These are phyloP conservation scores for Microctonus hyperodae DNA, from an alignment of 2,888 invertebrate species.

Conservation along the genomic window DNA sequence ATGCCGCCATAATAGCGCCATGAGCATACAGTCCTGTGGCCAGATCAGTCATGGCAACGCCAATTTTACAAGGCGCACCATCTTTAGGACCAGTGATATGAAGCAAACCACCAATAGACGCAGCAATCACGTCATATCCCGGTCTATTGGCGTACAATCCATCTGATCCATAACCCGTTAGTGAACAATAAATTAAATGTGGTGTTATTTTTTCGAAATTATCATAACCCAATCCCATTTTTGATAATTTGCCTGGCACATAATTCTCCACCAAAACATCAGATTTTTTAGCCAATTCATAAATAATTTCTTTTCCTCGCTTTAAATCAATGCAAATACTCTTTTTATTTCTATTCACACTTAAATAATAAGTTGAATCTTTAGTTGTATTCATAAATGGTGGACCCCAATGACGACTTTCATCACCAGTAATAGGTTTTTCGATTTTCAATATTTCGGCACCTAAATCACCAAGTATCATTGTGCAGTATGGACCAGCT, in stretches of 20 bases:
- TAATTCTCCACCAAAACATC: constrained; percentile 95
- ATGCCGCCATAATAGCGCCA: constrained; percentile 91
- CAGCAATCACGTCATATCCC: constrained; percentile 97
- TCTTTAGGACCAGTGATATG: constrained; percentile 86
- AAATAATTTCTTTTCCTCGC: constrained; percentile 72
- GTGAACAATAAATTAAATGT: constrained; percentile 87
- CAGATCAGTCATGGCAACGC: constrained; percentile 92
- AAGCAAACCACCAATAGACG: constrained; percentile 89
- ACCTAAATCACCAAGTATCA: constrained; percentile 91
- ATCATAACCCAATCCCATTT: constrained; percentile 82
- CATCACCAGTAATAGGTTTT: constrained; percentile 82
- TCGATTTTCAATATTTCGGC: constrained; percentile 95
- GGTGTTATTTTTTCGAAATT: constrained; percentile 75
- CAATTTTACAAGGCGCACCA: constrained; percentile 89
- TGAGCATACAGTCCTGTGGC: constrained; percentile 94
- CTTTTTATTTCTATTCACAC: constrained; percentile 94
- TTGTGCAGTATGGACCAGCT: constrained; percentile 94
- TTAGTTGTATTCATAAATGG: constrained; percentile 74
- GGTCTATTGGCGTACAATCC: constrained; percentile 88
- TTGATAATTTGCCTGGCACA: constrained; percentile 85
- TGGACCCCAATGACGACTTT: constrained; percentile 92
- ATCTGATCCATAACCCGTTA: constrained; percentile 88
- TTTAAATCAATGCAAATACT: constrained; percentile 90
- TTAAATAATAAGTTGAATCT: constrained; percentile 82
- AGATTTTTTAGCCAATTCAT: constrained; percentile 76